These are phyloP conservation scores for Leptonema lineaticorne DNA, from an alignment of 1,140 invertebrate genomes.

Conservation along the genomic window DNA sequence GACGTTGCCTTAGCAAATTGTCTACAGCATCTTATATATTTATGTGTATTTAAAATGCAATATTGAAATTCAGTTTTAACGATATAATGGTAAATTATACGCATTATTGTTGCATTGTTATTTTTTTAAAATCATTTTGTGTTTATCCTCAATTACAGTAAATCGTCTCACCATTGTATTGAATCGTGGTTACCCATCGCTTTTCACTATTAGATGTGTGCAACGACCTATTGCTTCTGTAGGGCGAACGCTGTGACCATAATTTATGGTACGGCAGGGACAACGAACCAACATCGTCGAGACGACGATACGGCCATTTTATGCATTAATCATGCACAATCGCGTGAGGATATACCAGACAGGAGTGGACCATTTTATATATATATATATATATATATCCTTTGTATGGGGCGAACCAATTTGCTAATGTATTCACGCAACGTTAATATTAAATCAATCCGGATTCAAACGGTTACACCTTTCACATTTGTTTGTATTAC, in stretches of 20 bases:
- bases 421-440: too few relatives aligned
- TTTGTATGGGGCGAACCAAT: too few relatives aligned
- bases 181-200: conserved; percentile 3
- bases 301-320: background rate
- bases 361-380: background rate
- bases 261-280: background rate
- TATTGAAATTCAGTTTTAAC: too few relatives aligned
- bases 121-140: too few relatives aligned
- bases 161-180: background rate
- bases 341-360: background rate
- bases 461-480: too few relatives aligned
- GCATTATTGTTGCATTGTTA: too few relatives aligned
- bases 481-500: too few relatives aligned
- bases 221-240: background rate
- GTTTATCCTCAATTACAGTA: too few relatives aligned
- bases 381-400: background rate
- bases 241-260: conserved; percentile 6
- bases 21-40: too few relatives aligned
- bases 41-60: too few relatives aligned
- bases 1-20: background rate
- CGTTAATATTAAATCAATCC: too few relatives aligned
- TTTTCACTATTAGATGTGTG: background rate
- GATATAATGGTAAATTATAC: too few relatives aligned
- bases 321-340: conserved; percentile 20
- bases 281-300: conserved; percentile 10